Evolutionary conservation across 2,888 invertebrate genomes (phyloP).

Genomic region (Heliconius erato): DNA sequence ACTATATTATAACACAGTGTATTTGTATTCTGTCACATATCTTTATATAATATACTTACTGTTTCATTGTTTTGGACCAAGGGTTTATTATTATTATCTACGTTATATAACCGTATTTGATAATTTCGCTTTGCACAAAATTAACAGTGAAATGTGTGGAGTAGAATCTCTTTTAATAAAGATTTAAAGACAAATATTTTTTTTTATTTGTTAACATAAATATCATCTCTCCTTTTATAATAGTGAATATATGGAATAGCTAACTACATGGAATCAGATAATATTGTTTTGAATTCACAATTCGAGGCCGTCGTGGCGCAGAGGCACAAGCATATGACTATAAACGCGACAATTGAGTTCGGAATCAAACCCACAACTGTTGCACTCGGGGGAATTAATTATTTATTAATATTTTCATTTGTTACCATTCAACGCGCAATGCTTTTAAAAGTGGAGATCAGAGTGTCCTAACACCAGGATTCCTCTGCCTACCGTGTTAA

Average conservation of each 20-base stretch:
- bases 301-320: too few relatives aligned
- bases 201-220: not conserved
- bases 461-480: too few relatives aligned
- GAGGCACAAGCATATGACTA: too few relatives aligned
- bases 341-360: not conserved
- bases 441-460: too few relatives aligned
- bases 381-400: too few relatives aligned
- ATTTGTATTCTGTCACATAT: constrained; percentile 21
- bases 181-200: constrained; percentile 18
- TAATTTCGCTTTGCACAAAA: constrained; percentile 41
- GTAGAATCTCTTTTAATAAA: constrained; percentile 45
- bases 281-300: not conserved
- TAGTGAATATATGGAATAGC: not conserved
- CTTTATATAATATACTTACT: not conserved
- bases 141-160: constrained; percentile 33
- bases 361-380: too few relatives aligned
- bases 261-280: not conserved
- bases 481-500: too few relatives aligned
- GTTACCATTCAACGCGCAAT: too few relatives aligned
- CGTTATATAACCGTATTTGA: constrained; percentile 24
- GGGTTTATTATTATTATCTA: constrained; percentile 29
- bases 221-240: not conserved
- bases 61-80: constrained; percentile 36
- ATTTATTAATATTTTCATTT: too few relatives aligned
- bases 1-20: constrained; percentile 3